Evolutionary conservation across 2,797 vertebrate genomes (phyloP), one percentile per base, ranked within the genome.

Genomic region (Pogonophryne albipinna): DNA sequence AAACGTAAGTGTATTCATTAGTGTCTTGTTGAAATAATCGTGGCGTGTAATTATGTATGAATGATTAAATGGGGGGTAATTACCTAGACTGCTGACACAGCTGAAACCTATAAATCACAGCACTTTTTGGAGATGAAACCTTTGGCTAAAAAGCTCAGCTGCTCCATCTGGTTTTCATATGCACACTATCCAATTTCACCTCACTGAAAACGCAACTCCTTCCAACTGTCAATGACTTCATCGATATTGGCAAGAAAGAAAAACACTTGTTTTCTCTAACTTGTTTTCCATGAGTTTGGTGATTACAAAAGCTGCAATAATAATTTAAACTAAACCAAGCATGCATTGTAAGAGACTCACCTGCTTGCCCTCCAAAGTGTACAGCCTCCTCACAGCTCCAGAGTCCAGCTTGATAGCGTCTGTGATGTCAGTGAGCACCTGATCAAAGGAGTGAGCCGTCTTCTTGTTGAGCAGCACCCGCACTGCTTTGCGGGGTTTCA

Each of bases 341-440:
- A 44, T 56, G 20, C 42, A 8, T 41, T 2, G 15, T 15, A 17
- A 19, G 15, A 15, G 59, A 76, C 96, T 88, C 93, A 99, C 98
- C 97, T 99, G 98, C 82, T 97, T 99, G 79, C 98, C 98, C 44
- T 98, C 97, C 91, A 99, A 90, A 0, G 98, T 99, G 89, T 96
- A 99, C 63, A 99, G 95, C 82, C 96, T 96, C 93, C 97, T 99
- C 83, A 99, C 98, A 45, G 96, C 95, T 6, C 98, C 98, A 0
- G 97, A 98, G 93, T 99, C 98, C 89, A 99, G 84, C 89, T 99
- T 99, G 95, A 99, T 98, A 66, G 98, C 98, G 47, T 99, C 97
- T 0, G 98, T 99, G 94, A 99, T 99, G 89, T 99, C 98, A 0
- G 96, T 98, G 86, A 99, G 93, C 83, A 99, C 98, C 87, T 99